Base-by-base conservation (phyloP, 35 echinoderm and acorn worm species). In the Ptychodera flava region DNA sequence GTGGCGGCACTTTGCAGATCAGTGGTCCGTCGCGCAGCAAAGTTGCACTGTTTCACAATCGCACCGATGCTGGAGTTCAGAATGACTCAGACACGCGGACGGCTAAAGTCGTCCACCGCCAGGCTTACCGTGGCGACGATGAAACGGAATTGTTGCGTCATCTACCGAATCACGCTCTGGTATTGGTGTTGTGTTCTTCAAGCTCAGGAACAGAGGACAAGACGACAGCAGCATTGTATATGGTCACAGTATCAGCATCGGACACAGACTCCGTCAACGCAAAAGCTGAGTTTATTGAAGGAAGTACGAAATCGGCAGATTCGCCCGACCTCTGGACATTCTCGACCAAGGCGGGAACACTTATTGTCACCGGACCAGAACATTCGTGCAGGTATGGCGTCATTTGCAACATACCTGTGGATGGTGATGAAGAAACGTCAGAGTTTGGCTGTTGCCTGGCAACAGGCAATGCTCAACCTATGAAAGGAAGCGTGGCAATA, bases 141-240 rank as follows among this genome's bases (percentile, higher is more conserved):
- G 78, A 78, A 29, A 93, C 91, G n/a, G 30, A 81, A 1, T 86
- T 97, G 1, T 75, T 93, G 1, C 29, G 79, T 16, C 33, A 87
- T 30, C 34, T 77, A 16, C 79, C 79, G 0, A 81, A 81, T 29
- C 88, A 86, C 35, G 33, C 82, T 28, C 86, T 80, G 6, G 77
- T 97, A 33, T 84, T 97, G 29, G 45, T 97, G 27, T 38, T 97
- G 36, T 97, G 95, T 36, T 91, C 89, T 30, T 90, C 85, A 36
- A 93, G 93, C 85, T 78, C 78, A 28, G 89, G 84, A 33, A 77
- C 32, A 32, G 91, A 90, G 16, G 91, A 93, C 78, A 64, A 31
- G 15, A 97, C 95, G 16, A 93, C 95, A 0, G 93, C 95, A 15
- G 95, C 89, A 16, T 86, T 97, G 1, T 97, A 97, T 87, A 64